Evolutionary conservation across 2,113 vertebrate genomes (phyloP).

Genomic region (Amphilophus citrinellus): DNA sequence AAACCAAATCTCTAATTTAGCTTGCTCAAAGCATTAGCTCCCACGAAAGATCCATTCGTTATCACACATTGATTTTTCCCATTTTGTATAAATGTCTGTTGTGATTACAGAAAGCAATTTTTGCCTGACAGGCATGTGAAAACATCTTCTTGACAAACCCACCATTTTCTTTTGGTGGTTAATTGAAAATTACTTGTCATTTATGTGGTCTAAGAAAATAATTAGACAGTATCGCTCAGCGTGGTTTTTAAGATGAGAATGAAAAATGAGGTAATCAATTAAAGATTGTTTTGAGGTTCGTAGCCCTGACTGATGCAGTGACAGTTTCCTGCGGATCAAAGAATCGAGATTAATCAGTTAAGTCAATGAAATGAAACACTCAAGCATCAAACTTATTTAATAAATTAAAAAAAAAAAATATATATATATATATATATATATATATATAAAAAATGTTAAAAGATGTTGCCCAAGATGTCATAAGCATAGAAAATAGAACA

Average conservation of each 20-base stretch:
- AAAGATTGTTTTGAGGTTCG: neutral
- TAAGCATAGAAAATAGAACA: neutral
- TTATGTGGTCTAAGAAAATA: neutral
- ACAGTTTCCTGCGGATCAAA: too few species aligned
- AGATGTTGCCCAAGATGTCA: too few species aligned
- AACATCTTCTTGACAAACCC: neutral
- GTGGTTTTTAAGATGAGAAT: neutral
- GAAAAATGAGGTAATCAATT: neutral
- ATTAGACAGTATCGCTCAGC: neutral
- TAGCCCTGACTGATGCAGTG: neutral
- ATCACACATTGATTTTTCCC: conserved; percentile 70
- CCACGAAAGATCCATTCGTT: conserved; percentile 68
- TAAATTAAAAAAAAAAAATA: neutral
- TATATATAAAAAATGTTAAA: neutral
- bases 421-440: too few species aligned
- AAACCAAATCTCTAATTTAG: conserved; percentile 79
- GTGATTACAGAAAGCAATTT: conserved; percentile 22
- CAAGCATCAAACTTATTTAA: neutral
- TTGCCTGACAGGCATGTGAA: conserved; percentile 17
- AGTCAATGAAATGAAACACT: neutral
- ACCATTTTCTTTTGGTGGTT: neutral
- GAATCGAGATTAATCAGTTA: neutral
- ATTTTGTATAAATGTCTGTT: conserved; percentile 42
- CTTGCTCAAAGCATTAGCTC: conserved; percentile 74
- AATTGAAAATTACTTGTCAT: neutral